A percentile compares a stretch with the other conserved stretches of the same genome.
phyloP scores from a whole-genome alignment of 1,140 invertebrate genomes.

The Bombyx mandarina region DNA sequence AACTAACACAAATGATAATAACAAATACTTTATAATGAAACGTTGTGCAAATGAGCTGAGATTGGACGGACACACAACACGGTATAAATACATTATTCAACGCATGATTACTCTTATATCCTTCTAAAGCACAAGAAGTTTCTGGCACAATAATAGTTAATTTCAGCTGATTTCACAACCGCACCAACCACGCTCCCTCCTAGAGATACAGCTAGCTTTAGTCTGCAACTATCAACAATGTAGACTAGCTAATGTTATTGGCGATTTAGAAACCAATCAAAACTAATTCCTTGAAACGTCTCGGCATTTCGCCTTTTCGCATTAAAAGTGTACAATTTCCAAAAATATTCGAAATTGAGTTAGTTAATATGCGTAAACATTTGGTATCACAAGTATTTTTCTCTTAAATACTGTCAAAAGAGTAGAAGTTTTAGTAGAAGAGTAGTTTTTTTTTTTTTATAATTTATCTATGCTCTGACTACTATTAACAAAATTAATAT shows the following conservation, averaged over 20 bases:
- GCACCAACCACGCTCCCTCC: slow-evolving; percentile 27
- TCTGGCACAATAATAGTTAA: slow-evolving; percentile 21
- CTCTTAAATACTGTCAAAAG: no score
- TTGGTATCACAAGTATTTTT: no score
- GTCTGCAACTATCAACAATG: slow-evolving; percentile 30
- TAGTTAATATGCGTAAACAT: no score
- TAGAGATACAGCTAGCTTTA: slow-evolving; percentile 35
- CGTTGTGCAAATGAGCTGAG: slow-evolving; percentile 62
- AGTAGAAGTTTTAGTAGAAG: no score
- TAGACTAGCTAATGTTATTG: slow-evolving; percentile 5
- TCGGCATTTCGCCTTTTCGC: no score
- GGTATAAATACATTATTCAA: slow-evolving; percentile 12
- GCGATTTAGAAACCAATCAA: not conserved
- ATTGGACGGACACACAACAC: slow-evolving; percentile 58
- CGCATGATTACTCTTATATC: slow-evolving; percentile 30
- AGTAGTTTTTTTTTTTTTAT: no score
- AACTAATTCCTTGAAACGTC: no score
- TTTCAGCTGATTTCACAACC: slow-evolving; percentile 63
- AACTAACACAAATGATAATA: no score
- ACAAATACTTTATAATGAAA: slow-evolving; percentile 1
- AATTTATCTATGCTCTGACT: no score
- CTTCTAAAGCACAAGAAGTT: slow-evolving; percentile 6
- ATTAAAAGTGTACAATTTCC: no score
- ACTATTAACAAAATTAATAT: no score
- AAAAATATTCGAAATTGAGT: no score